Percentiles rank a stretch among this genome's conserved stretches.
phyloP scores from a whole-genome alignment of 2,797 vertebrate genomes.

The Cirrhinus mrigala region DNA sequence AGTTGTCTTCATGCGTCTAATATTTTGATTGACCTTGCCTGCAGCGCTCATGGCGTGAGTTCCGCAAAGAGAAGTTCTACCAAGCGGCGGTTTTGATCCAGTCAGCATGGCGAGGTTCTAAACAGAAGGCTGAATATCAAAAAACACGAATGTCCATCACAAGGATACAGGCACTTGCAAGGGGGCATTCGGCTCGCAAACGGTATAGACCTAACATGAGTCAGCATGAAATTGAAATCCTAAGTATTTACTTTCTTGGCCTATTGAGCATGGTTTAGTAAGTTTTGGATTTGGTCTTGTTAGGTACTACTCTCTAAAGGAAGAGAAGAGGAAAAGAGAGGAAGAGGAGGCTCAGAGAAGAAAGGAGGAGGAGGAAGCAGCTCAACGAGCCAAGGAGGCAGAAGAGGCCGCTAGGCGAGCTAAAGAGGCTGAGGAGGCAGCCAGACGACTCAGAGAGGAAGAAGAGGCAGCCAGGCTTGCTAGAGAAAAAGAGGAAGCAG shows the following conservation, averaged over 20 bases:
- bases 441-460: slow-evolving; percentile 60
- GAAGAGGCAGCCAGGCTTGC: slow-evolving; percentile 45
- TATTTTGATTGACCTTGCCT: slow-evolving; percentile 1
- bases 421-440: slow-evolving; percentile 19
- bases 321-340: slow-evolving; percentile 77
- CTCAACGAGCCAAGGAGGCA: slow-evolving; percentile 63
- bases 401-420: slow-evolving; percentile 64
- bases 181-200: slow-evolving; percentile 87
- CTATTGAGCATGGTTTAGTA: background rate
- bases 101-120: slow-evolving; percentile 84
- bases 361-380: slow-evolving; percentile 57
- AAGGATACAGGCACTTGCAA: slow-evolving; percentile 87
- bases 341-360: slow-evolving; percentile 65
- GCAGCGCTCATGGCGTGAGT: slow-evolving; percentile 86
- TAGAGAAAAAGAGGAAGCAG: slow-evolving; percentile 24
- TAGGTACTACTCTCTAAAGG: slow-evolving; percentile 76
- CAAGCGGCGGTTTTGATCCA: slow-evolving; percentile 85
- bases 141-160: slow-evolving; percentile 73
- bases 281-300: slow-evolving; percentile 29
- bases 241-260: background rate
- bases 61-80: slow-evolving; percentile 69
- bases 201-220: slow-evolving; percentile 77
- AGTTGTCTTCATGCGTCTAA: background rate
- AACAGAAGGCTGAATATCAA: slow-evolving; percentile 72
- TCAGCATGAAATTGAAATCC: background rate